A percentile compares a stretch with the other conserved stretches of the same genome.
Evolutionary conservation across 2,113 vertebrate species (phyloP).

Genomic region (Thermophis baileyi): DNA sequence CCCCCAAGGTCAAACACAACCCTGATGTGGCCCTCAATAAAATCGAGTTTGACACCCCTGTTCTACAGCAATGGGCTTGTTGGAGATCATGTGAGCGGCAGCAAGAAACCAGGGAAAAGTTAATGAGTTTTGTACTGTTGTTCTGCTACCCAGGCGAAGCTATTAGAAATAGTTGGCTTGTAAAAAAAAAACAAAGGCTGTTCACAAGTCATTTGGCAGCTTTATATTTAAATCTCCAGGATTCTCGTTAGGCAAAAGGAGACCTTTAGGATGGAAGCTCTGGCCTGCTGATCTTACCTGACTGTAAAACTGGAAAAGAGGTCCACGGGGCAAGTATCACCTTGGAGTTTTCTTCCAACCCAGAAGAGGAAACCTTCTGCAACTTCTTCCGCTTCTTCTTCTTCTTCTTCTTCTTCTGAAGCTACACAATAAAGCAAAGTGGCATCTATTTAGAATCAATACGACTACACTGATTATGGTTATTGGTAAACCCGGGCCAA

Average conservation of each 20-base stretch:
- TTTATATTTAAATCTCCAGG: neutral
- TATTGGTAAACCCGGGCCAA: neutral
- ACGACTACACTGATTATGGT: neutral
- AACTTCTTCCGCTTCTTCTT: slow-evolving; percentile 78
- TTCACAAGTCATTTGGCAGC: neutral
- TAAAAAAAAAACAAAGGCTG: neutral
- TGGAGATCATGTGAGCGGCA: neutral
- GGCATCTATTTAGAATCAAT: neutral
- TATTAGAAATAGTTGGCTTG: neutral
- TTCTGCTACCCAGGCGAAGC: too few relatives aligned
- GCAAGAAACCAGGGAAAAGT: neutral
- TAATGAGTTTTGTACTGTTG: neutral
- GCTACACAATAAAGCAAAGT: neutral
- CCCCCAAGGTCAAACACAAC: too few relatives aligned
- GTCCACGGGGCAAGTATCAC: neutral
- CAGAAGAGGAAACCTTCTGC: slow-evolving; percentile 64
- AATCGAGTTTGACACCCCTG: too few relatives aligned
- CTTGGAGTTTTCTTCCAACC: slow-evolving; percentile 49
- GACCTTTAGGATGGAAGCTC: neutral
- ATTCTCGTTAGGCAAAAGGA: neutral
- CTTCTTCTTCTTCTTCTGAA: slow-evolving; percentile 68
- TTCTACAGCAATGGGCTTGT: neutral
- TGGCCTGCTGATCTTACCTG: slow-evolving; percentile 49
- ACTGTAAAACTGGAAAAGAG: slow-evolving; percentile 40
- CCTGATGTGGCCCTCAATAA: too few relatives aligned